Percentiles rank a stretch among this genome's conserved stretches.
Evolutionary conservation across 35 echinoderm and acorn worm species (phyloP).

Genomic region (Patiria miniata): DNA sequence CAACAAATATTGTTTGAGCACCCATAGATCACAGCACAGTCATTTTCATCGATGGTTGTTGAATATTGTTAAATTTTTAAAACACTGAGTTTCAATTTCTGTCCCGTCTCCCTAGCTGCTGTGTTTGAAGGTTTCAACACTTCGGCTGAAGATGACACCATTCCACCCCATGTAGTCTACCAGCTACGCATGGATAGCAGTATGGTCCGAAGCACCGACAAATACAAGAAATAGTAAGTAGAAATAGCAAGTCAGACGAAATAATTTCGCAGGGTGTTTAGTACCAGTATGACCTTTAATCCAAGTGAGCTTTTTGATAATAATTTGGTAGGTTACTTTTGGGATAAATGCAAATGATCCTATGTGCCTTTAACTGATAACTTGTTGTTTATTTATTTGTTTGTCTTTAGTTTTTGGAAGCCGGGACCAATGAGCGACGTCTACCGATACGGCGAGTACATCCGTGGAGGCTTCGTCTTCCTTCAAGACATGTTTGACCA

Average conservation of each 20-base stretch:
- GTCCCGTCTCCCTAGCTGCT: conserved; percentile 20
- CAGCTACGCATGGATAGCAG: conserved; percentile 75
- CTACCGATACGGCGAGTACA: conserved; percentile 57
- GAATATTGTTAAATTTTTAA: too few relatives aligned
- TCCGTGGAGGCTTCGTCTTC: conserved; percentile 84
- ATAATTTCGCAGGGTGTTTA: too few relatives aligned
- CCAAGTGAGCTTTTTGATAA: too few relatives aligned
- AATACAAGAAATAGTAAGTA: conserved; percentile 62
- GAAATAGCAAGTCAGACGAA: not conserved
- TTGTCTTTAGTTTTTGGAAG: conserved; percentile 38
- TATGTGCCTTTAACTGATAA: too few relatives aligned
- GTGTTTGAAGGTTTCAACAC: conserved; percentile 61
- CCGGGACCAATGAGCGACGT: conserved; percentile 61
- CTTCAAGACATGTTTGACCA: conserved; percentile 95
- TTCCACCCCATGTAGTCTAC: conserved; percentile 72
- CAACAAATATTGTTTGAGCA: too few relatives aligned
- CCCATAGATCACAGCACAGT: too few relatives aligned
- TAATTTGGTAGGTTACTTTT: too few relatives aligned
- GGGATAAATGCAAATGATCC: too few relatives aligned
- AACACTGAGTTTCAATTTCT: too few relatives aligned
- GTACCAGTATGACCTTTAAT: too few relatives aligned
- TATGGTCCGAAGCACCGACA: conserved; percentile 64
- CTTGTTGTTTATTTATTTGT: not conserved
- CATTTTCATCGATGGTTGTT: too few relatives aligned
- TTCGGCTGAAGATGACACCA: conserved; percentile 19